phyloP scores from a whole-genome alignment of 2,888 invertebrate genomes.

The Agelastica alni region DNA sequence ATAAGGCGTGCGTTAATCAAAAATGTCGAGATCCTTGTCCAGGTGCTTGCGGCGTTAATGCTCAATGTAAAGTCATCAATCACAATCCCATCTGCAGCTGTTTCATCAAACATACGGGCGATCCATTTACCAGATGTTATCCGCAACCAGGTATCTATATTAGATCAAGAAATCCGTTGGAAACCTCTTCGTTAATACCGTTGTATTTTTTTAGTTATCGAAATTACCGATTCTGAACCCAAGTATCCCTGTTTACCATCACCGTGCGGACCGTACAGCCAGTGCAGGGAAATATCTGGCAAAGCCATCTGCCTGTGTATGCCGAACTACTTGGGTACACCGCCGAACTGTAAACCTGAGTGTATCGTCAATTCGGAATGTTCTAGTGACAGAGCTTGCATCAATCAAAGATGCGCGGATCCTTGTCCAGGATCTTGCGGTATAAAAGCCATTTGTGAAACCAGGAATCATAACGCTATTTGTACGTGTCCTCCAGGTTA shows the following conservation, averaged over 20 bases:
- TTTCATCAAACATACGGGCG: slow-evolving; percentile 72
- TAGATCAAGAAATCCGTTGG: no score
- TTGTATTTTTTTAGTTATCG: no score
- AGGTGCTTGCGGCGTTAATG: slow-evolving; percentile 78
- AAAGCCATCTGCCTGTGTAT: slow-evolving; percentile 76
- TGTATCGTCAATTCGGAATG: slow-evolving; percentile 73
- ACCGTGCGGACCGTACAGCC: slow-evolving; percentile 56
- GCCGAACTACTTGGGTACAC: slow-evolving; percentile 69
- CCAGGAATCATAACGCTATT: slow-evolving; percentile 74
- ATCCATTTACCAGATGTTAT: slow-evolving; percentile 78
- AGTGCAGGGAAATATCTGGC: slow-evolving; percentile 69
- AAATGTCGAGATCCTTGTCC: slow-evolving; percentile 83
- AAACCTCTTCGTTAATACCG: no score
- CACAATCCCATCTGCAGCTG: slow-evolving; percentile 85
- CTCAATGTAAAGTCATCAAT: slow-evolving; percentile 78
- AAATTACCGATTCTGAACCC: no score
- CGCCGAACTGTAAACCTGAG: slow-evolving; percentile 64
- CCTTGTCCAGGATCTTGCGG: slow-evolving; percentile 86
- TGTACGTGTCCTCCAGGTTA: slow-evolving; percentile 74
- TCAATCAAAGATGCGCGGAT: slow-evolving; percentile 74
- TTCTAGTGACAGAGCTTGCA: slow-evolving; percentile 73
- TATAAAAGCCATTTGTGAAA: slow-evolving; percentile 70
- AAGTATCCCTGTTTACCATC: slow-evolving; percentile 54
- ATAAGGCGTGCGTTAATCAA: slow-evolving; percentile 79
- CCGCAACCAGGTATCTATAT: slow-evolving; percentile 58